A percentile compares a stretch with the other conserved stretches of the same genome.
Conservation (phyloP, 2,888 invertebrate species). For the Hydropsyche betteni region DNA sequence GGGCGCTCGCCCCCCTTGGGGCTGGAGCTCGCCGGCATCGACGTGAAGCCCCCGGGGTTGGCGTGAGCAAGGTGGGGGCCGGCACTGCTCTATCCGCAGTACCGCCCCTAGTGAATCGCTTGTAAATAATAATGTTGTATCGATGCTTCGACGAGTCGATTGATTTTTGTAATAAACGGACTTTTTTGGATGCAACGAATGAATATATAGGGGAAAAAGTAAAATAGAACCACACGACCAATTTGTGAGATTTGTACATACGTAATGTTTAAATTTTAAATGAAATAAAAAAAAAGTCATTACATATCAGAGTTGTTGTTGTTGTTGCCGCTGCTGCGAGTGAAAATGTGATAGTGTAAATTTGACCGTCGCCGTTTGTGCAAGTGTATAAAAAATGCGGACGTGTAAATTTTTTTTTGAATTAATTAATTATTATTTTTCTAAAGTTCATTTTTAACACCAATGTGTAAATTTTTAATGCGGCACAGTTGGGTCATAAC, state of each 20-base stretch:
- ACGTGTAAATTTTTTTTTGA: slow-evolving; percentile 11
- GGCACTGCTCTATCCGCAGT: slow-evolving; percentile 58
- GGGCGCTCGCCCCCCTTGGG: slow-evolving; percentile 68
- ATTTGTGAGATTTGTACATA: slow-evolving; percentile 28
- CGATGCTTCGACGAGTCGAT: slow-evolving; percentile 27
- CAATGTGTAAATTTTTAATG: too few relatives aligned
- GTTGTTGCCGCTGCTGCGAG: not conserved
- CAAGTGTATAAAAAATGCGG: slow-evolving; percentile 25
- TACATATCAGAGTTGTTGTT: slow-evolving; percentile 35
- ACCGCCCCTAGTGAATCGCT: slow-evolving; percentile 50
- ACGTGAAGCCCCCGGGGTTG: slow-evolving; percentile 77
- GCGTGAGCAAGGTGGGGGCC: slow-evolving; percentile 84
- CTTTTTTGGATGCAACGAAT: not conserved
- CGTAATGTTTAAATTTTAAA: too few relatives aligned
- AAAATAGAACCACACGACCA: slow-evolving; percentile 14
- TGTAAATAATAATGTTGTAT: slow-evolving; percentile 28
- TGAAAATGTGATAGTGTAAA: slow-evolving; percentile 39
- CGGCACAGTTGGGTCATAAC: too few relatives aligned
- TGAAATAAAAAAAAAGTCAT: slow-evolving; percentile 37
- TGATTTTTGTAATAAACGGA: not conserved
- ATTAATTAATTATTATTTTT: not conserved
- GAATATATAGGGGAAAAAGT: not conserved
- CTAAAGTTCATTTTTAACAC: slow-evolving; percentile 8
- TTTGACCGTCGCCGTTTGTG: slow-evolving; percentile 22
- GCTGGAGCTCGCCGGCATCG: slow-evolving; percentile 72